Conservation (phyloP, 2,113 vertebrate genomes). For the Bostrychus sinensis region DNA sequence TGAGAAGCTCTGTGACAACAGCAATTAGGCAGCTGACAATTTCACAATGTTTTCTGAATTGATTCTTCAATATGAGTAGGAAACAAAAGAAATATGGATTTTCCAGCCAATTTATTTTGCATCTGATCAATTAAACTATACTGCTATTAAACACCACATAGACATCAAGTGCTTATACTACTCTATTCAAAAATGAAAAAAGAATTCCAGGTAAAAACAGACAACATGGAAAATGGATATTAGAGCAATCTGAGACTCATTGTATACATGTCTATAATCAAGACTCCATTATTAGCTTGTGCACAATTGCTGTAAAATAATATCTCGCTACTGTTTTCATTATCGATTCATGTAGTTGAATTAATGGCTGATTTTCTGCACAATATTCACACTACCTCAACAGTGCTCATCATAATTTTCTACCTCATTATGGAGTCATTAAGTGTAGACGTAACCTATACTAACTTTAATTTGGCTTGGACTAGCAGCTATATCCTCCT, state of each 20-base stretch:
- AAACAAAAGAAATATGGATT: conserved; percentile 49
- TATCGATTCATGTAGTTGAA: background rate
- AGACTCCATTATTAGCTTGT: background rate
- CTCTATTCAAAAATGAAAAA: background rate
- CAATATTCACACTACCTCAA: background rate
- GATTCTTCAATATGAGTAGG: conserved; percentile 31
- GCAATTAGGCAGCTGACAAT: conserved; percentile 56
- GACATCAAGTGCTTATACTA: background rate
- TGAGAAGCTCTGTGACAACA: conserved; percentile 53
- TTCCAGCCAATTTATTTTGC: conserved; percentile 30
- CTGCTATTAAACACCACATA: conserved; percentile 5
- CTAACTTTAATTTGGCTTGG: background rate
- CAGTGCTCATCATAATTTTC: background rate
- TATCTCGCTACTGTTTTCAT: background rate
- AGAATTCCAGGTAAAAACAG: background rate
- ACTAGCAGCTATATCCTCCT: background rate
- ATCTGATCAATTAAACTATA: conserved; percentile 45
- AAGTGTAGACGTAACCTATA: background rate
- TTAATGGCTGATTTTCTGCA: background rate
- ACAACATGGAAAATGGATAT: background rate
- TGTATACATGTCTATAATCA: background rate
- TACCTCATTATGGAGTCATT: background rate
- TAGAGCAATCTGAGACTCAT: background rate
- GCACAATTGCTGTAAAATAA: conserved; percentile 1
- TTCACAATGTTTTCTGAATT: conserved; percentile 51